Base-by-base conservation (phyloP, 1,140 invertebrate genomes). In the Limonius californicus region DNA sequence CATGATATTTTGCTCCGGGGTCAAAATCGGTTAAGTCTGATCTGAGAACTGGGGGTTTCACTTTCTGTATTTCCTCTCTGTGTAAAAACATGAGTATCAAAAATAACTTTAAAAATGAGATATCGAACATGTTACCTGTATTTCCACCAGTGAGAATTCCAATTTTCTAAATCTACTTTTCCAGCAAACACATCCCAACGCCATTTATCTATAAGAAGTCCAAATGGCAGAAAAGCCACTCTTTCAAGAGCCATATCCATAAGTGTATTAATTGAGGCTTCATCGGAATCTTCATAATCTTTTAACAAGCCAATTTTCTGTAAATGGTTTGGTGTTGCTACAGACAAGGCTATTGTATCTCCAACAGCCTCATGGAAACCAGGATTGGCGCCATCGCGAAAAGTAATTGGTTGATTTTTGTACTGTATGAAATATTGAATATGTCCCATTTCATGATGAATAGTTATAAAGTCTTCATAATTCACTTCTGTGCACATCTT, bases 381-480 rank as follows among this genome's bases (percentile, higher is more conserved):
- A 68, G 88, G 87, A 78, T 93, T 93, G 0, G 89, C 89, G 54
- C 88, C 88, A 8, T 81, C 79, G 27, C 87, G 74, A 67, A 84
- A 87, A 12, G 84, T 74, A 16, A 81, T 76, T 1, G 87, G 87
- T 66, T 86, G 86, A 64, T 88, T 69, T 72, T 82, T 86, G 70
- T 90, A 90, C 66, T 87, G 83, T 35, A 88, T 73, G 74, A 83
- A 89, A 74, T 90, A 91, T 64, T 89, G 82, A 54, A 91, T 83
- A 72, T 91, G 89, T 0, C 87, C 87, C 81, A 90, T 84, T 78
- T 90, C 88, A 71, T 93, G 91, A 70, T 93, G 90, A 9, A 85
- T 82, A 0, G 85, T 88, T 60, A 85, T 81, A 32, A 92, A 82
- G 74, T 89, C 83, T 15, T 85, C 81, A 58, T 77, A 80, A 14